These are phyloP conservation scores for Eumacrocentrus americanus DNA, from an alignment of 2,888 invertebrate genomes.

Conservation along the genomic window DNA sequence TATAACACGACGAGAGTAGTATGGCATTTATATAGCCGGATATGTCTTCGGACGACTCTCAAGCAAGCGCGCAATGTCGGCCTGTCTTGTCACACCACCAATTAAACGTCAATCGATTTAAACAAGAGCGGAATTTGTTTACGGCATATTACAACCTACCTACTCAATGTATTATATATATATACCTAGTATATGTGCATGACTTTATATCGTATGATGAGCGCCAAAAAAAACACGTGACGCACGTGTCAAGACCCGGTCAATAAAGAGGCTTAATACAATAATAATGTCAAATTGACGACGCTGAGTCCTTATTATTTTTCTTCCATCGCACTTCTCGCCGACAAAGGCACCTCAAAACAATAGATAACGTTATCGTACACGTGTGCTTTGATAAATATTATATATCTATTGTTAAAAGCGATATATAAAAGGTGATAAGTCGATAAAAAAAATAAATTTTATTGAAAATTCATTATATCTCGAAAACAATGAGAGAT, in stretches of 20 bases:
- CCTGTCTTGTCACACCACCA: neutral
- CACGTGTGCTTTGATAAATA: too few species aligned
- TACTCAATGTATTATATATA: neutral
- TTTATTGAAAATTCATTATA: too few species aligned
- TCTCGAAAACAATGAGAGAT: too few species aligned
- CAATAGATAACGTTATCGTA: too few species aligned
- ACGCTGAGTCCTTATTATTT: neutral
- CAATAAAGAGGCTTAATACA: neutral
- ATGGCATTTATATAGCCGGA: too few species aligned
- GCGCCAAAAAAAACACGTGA: neutral
- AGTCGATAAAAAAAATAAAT: too few species aligned
- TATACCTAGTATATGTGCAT: neutral
- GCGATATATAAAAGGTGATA: too few species aligned
- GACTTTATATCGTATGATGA: neutral
- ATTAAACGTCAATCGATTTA: neutral
- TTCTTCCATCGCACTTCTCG: neutral
- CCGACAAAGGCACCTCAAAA: too few species aligned
- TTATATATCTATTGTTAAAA: too few species aligned
- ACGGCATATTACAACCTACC: neutral
- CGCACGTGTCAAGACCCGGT: neutral
- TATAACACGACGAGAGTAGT: too few species aligned
- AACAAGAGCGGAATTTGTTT: neutral
- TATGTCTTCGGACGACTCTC: neutral
- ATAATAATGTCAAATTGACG: neutral
- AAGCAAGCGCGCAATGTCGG: neutral